phyloP scores from a whole-genome alignment of 1,140 invertebrate genomes.

The Oedothorax gibbosus region DNA sequence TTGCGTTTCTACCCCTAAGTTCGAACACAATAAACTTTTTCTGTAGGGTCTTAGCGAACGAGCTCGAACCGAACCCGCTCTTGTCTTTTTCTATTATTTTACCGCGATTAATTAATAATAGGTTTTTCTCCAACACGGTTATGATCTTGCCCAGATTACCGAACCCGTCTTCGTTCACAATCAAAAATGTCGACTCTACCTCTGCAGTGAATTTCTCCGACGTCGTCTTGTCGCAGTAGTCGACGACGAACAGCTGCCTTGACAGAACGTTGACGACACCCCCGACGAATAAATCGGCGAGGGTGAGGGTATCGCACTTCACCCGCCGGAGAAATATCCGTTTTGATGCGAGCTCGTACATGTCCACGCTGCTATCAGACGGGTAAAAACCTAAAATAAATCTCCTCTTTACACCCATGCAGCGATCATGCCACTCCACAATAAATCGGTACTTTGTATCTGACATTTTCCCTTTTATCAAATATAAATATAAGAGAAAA shows the following conservation, averaged over 20 bases:
- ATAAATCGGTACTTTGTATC: slow-evolving; percentile 71
- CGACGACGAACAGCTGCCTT: slow-evolving; percentile 80
- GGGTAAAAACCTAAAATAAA: slow-evolving; percentile 83
- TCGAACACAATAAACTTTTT: slow-evolving; percentile 54
- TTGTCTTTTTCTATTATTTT: slow-evolving; percentile 41
- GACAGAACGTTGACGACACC: slow-evolving; percentile 82
- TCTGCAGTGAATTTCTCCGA: slow-evolving; percentile 46
- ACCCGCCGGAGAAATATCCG: slow-evolving; percentile 81
- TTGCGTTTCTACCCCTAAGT: slow-evolving; percentile 55
- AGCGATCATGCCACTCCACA: slow-evolving; percentile 85
- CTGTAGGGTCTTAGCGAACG: slow-evolving; percentile 1
- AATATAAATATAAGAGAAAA: neutral
- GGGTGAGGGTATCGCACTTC: slow-evolving; percentile 76
- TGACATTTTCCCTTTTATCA: slow-evolving; percentile 3
- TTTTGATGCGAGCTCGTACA: slow-evolving; percentile 81
- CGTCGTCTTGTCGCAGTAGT: slow-evolving; percentile 77
- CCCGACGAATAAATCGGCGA: slow-evolving; percentile 81
- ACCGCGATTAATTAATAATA: slow-evolving; percentile 15
- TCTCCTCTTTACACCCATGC: slow-evolving; percentile 77
- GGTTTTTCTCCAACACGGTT: slow-evolving; percentile 32
- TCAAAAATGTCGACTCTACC: slow-evolving; percentile 24
- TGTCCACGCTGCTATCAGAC: slow-evolving; percentile 80
- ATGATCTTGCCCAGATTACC: slow-evolving; percentile 27
- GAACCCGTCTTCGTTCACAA: slow-evolving; percentile 40
- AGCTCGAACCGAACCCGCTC: slow-evolving; percentile 16